Base-by-base conservation (phyloP, 2,113 vertebrate species). In the Fregetta grallaria region DNA sequence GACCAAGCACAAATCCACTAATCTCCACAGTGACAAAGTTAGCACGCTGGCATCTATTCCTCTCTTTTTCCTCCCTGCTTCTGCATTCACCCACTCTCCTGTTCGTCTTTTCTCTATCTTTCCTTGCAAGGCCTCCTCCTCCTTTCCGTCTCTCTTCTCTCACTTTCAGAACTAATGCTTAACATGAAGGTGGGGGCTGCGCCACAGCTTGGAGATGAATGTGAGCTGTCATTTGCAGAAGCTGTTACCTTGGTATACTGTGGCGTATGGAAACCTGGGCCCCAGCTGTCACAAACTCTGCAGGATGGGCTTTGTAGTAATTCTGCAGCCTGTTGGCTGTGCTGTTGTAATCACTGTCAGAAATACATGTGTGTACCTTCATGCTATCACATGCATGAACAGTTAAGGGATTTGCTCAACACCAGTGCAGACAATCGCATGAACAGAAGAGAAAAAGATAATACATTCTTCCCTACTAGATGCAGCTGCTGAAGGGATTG, bases 21-120 rank as follows among this genome's bases (percentile, higher is more conserved):
- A 78, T 92, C 74, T 72, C 85, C 82, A 53, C 38, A 4, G 23
- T 26, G 81, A 27, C 93, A 52, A 70, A 82, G 80, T 78, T 17
- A 44, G 65, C 88, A 6, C 34, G 42, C n/a, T 94, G 95, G 76
- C 86, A 75, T 90, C 77, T 32, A 2, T 30, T 74, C 61, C 59
- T 66, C 80, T 70, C 55, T 47, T 26, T 34, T 55, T 27, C 58
- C 66, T 71, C 68, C 78, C 56, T 6, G 9, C 50, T 93, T 50
- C 77, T 92, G 44, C 92, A 34, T 85, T 85, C 92, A 88, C 92
- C 87, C 92, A 86, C 91, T 96, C 92, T 88, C 78, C 91, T 93
- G 78, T 72, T 86, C 76, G 93, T 84, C 94, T 92, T 78, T 83
- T 86, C 79, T 86, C 59, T 58, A 3, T 59, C 82, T 59, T 70